Evolutionary conservation across 2,113 vertebrate genomes (phyloP).

Genomic region (Erythrolamprus reginae): DNA sequence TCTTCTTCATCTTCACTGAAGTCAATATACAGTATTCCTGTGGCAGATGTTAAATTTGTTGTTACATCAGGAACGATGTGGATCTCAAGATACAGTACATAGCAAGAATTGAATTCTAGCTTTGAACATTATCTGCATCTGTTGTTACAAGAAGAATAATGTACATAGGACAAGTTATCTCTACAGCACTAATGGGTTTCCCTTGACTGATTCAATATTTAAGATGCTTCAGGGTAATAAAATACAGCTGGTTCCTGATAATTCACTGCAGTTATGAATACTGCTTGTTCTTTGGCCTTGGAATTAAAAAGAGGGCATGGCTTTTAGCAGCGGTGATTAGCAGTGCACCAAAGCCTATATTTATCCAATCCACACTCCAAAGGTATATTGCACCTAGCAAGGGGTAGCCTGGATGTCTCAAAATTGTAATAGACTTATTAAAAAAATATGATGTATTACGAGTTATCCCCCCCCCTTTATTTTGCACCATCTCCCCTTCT

Average conservation of each 20-base stretch:
- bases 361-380: not conserved
- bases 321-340: not conserved
- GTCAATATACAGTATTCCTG: not conserved
- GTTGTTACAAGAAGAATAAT: slow-evolving; percentile 17
- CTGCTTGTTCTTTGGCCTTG: not conserved
- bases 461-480: not conserved
- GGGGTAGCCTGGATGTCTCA: not conserved
- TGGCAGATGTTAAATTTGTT: slow-evolving; percentile 21
- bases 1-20: not conserved
- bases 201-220: not conserved
- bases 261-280: not conserved
- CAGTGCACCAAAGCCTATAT: not conserved
- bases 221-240: not conserved
- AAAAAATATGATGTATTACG: not conserved
- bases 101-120: slow-evolving; percentile 23
- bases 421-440: not conserved
- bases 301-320: not conserved
- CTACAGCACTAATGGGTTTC: slow-evolving; percentile 13
- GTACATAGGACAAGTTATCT: slow-evolving; percentile 16
- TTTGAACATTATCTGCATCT: slow-evolving; percentile 20
- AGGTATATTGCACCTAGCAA: not conserved
- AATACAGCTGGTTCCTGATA: not conserved
- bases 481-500: not conserved
- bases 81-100: slow-evolving; percentile 40
- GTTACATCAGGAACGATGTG: not conserved